Base-by-base conservation (phyloP, 2,797 vertebrate genomes). In the Geotria australis region DNA sequence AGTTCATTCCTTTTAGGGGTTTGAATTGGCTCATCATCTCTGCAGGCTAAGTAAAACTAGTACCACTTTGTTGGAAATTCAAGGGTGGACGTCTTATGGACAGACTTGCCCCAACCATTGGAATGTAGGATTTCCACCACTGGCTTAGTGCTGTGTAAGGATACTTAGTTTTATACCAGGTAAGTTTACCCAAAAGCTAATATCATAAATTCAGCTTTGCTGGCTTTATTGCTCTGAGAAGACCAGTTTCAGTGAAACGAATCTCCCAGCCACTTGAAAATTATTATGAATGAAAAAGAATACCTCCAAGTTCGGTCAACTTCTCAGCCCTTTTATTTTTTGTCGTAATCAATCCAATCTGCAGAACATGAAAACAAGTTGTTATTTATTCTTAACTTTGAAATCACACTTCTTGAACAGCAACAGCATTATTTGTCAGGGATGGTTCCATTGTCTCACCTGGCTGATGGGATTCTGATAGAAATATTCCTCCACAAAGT, bases 401-500 rank as follows among this genome's bases (percentile, higher is more conserved):
- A 53, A 53, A 9, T n/a, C 57, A 57, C n/a, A 7, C 47, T n/a
- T 45, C 14, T n/a, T 58, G 8, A 53, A 55, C 47, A n/a, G 46
- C 7, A 8, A 11, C 9, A 60, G 13, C 38, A 65, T 46, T 47
- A 47, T 4, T 63, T 2, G 58, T 57, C 47, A 8, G 10, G 48
- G 58, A 7, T 49, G 10, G n/a, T 48, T 11, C 12, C 47, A 59
- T 57, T 10, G 9, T 56, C 71, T 15, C 72, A 94, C 89, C 82
- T 95, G 89, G 70, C 89, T 98, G 65, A 98, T 84, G 62, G 89
- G 89, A 66, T 98, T 98, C 66, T 98, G 88, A 68, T 94, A 86
- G 70, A 98, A 98, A 67, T 86, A 98, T 63, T 94, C 88, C 57
- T 85, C 83, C 47, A 94, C 75, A 64, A 98, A 95, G 59, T 74